A percentile compares a stretch with the other conserved stretches of the same genome.
Evolutionary conservation across 2,797 vertebrate genomes (phyloP).

Genomic region (Podarcis lilfordi): DNA sequence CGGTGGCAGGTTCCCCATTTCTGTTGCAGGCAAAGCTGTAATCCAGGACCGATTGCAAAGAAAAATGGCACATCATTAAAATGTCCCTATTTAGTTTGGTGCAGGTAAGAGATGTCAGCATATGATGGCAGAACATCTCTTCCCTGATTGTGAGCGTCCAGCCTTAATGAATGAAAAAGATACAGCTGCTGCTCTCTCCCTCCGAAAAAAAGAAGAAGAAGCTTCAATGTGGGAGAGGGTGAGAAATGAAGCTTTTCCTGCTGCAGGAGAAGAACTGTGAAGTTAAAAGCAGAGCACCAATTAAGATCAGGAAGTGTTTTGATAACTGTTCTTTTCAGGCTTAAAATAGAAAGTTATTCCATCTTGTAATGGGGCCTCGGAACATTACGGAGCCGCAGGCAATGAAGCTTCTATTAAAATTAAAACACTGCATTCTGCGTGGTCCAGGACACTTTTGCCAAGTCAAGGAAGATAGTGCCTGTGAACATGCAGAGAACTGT

Average conservation of each 20-base stretch:
- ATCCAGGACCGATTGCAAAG: conserved; percentile 10
- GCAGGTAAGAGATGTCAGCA: neutral
- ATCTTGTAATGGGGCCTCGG: conserved; percentile 10
- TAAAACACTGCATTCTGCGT: neutral
- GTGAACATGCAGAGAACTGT: too few relatives aligned
- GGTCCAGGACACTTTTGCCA: too few relatives aligned
- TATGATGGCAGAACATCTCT: neutral
- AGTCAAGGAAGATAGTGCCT: too few relatives aligned
- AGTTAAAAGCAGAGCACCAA: conserved; percentile 31
- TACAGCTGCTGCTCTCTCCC: neutral
- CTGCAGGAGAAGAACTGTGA: conserved; percentile 27
- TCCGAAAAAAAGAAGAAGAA: neutral
- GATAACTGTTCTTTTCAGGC: conserved; percentile 22
- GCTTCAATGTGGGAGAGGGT: neutral
- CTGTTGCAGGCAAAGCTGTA: too few relatives aligned
- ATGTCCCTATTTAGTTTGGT: neutral
- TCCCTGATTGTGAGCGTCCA: conserved; percentile 2
- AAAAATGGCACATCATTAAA: conserved; percentile 34
- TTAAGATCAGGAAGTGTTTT: conserved; percentile 52
- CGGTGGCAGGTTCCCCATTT: too few relatives aligned
- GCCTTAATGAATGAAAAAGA: conserved; percentile 13
- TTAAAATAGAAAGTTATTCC: conserved; percentile 54
- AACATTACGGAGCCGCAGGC: conserved; percentile 7
- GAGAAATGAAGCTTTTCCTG: conserved; percentile 3
- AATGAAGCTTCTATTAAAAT: conserved; percentile 29